Conservation (phyloP, 1,140 invertebrate species). For the Matsumurasca onukii region DNA sequence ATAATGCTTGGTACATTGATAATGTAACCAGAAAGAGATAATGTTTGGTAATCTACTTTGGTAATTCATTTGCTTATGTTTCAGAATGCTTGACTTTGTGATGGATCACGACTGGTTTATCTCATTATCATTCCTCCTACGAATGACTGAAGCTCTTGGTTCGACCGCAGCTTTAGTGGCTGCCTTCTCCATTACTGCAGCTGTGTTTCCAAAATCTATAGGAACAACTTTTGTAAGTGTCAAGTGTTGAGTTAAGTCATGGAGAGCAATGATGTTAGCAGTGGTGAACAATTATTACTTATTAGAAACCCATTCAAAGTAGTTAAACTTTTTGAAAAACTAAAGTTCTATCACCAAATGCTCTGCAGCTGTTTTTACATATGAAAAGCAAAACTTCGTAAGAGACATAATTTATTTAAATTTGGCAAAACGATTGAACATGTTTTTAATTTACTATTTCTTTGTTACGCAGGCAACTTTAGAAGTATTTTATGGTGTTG, state of each 20-base stretch:
- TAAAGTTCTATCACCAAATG: too few species aligned
- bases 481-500: slow-evolving; percentile 63
- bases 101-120: slow-evolving; percentile 56
- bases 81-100: slow-evolving; percentile 56
- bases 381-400: too few species aligned
- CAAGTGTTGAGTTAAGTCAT: too few species aligned
- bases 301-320: neutral
- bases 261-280: neutral
- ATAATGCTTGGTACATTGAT: too few species aligned
- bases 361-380: too few species aligned
- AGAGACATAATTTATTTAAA: too few species aligned
- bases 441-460: neutral
- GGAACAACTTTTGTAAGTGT: slow-evolving; percentile 61
- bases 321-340: too few species aligned
- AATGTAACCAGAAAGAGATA: too few species aligned
- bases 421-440: too few species aligned
- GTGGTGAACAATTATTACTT: neutral
- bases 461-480: slow-evolving; percentile 54
- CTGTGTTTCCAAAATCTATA: slow-evolving; percentile 60
- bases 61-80: slow-evolving; percentile 39
- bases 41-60: too few species aligned
- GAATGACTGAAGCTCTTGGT: slow-evolving; percentile 62
- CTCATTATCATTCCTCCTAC: slow-evolving; percentile 57
- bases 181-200: slow-evolving; percentile 62
- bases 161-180: slow-evolving; percentile 63